Conservation (phyloP, 2,113 vertebrate species). For the Lathamus discolor region DNA sequence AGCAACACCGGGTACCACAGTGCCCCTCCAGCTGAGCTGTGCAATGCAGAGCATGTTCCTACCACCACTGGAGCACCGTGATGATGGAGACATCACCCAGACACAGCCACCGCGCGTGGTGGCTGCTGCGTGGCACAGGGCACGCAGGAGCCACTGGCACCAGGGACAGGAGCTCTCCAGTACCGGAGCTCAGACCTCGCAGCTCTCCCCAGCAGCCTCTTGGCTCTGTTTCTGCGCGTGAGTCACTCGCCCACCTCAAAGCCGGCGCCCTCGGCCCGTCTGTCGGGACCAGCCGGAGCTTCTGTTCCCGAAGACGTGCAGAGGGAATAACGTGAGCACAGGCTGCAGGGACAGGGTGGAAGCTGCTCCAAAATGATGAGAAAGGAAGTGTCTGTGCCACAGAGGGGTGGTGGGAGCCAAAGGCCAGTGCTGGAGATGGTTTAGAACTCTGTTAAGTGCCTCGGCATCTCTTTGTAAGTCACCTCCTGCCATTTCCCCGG, state of each 20-base stretch:
- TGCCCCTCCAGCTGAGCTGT: accelerated
- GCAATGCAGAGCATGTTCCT: background rate
- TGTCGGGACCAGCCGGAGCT: conserved; percentile 19
- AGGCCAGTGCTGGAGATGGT: background rate
- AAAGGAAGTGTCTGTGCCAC: background rate
- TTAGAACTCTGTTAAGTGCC: background rate
- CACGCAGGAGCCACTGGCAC: background rate
- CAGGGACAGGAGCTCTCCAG: background rate
- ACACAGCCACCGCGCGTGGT: accelerated
- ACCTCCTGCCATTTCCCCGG: background rate
- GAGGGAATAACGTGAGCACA: background rate
- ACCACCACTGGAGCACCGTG: background rate
- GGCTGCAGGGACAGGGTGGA: background rate
- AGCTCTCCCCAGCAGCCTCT: background rate
- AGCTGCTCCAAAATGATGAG: accelerated
- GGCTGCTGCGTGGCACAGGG: background rate
- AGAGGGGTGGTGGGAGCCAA: background rate
- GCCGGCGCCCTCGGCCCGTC: conserved; percentile 5
- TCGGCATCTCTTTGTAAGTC: background rate
- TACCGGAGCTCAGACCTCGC: background rate
- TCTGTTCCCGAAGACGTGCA: background rate
- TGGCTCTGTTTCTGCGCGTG: background rate
- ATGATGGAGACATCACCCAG: accelerated
- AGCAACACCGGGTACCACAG: background rate
- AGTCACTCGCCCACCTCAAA: conserved; percentile 41